These are phyloP conservation scores for Lathamus discolor DNA, from an alignment of 2,113 vertebrate species.

Conservation along the genomic window DNA sequence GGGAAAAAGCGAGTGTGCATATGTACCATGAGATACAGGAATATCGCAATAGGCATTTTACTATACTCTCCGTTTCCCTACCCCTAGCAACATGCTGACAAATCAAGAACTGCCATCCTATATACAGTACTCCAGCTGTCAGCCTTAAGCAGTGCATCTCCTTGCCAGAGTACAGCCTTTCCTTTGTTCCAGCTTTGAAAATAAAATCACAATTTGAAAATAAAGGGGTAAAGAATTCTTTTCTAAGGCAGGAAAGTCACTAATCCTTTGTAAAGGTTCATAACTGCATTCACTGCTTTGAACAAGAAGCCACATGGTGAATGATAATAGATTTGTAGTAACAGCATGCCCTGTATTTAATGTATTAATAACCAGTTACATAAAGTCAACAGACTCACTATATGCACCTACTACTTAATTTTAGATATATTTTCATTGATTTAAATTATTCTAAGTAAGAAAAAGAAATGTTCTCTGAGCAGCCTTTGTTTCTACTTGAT, in stretches of 20 bases:
- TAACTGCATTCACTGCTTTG: background rate
- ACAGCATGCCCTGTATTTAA: background rate
- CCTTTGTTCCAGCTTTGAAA: slow-evolving; percentile 38
- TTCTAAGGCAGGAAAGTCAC: background rate
- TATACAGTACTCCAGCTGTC: slow-evolving; percentile 46
- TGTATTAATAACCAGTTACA: background rate
- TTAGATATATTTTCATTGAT: background rate
- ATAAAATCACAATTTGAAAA: slow-evolving; percentile 10
- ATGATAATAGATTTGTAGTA: slow-evolving; percentile 5
- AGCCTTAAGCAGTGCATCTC: background rate
- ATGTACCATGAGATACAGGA: slow-evolving; percentile 12
- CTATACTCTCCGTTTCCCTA: background rate
- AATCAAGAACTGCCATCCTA: slow-evolving; percentile 41
- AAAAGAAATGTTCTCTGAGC: background rate
- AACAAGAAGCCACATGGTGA: background rate
- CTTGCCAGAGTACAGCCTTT: background rate
- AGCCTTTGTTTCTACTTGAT: background rate
- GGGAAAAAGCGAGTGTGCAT: background rate
- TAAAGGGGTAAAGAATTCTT: background rate
- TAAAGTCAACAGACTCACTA: background rate
- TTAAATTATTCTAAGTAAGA: background rate
- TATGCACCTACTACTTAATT: background rate
- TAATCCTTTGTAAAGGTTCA: slow-evolving; percentile 13
- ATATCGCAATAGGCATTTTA: slow-evolving; percentile 8
- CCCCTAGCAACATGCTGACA: slow-evolving; percentile 42